Evolutionary conservation across 2,797 vertebrate species (phyloP).

Genomic region (Gobio occitaniae): DNA sequence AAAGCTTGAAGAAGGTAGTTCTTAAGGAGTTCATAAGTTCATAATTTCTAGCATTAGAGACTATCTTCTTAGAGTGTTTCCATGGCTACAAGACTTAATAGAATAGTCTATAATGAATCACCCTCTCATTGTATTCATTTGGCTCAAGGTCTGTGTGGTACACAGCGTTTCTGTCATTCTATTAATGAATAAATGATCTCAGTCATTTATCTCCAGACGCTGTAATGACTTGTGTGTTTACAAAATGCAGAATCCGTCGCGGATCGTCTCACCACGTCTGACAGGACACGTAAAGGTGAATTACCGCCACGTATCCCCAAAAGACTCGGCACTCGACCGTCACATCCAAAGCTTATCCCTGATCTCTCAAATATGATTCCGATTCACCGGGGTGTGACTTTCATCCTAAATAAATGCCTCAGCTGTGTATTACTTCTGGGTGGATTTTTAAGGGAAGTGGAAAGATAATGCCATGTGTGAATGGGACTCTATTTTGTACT

Average conservation of each 20-base stretch:
- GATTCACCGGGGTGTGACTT: constrained; percentile 53
- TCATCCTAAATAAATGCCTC: constrained; percentile 54
- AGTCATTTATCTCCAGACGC: constrained; percentile 41
- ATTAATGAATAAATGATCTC: constrained; percentile 51
- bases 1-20: constrained; percentile 38
- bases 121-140: constrained; percentile 61
- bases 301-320: constrained; percentile 27
- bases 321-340: constrained; percentile 18
- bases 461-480: constrained; percentile 23
- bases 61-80: constrained; percentile 57
- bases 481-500: constrained; percentile 4
- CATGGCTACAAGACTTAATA: constrained; percentile 59
- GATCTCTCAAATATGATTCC: constrained; percentile 49
- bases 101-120: constrained; percentile 55
- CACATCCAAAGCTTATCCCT: constrained; percentile 34
- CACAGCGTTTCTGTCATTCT: constrained; percentile 46
- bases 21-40: constrained; percentile 52
- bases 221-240: constrained; percentile 35
- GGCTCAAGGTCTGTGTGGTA: constrained; percentile 55
- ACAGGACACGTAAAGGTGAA: constrained; percentile 37
- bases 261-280: constrained; percentile 7
- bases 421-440: constrained; percentile 43
- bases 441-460: constrained; percentile 28
- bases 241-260: neutral
- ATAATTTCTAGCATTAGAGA: constrained; percentile 52